Evolutionary conservation across 2,113 vertebrate species (phyloP).

Genomic region (Platichthys flesus): DNA sequence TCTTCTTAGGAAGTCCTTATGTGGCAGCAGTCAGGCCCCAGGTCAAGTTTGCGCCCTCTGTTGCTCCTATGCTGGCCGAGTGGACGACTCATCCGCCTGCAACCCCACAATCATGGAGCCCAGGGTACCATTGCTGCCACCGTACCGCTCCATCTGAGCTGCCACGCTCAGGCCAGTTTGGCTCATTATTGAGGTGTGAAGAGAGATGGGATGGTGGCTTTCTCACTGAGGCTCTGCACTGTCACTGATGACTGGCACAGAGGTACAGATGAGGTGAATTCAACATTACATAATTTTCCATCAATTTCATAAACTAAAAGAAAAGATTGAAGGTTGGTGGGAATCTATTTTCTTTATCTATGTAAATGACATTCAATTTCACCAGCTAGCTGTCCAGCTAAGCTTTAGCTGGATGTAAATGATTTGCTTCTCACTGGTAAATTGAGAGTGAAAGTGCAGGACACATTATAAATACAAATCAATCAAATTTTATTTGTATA

Average conservation of each 20-base stretch:
- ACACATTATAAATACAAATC: not conserved
- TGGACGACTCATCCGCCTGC: too few relatives aligned
- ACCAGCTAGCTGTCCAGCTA: not conserved
- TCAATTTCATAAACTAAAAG: not conserved
- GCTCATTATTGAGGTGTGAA: constrained; percentile 30
- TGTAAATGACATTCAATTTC: not conserved
- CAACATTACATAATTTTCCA: too few relatives aligned
- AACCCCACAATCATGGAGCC: too few relatives aligned
- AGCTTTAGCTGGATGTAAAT: too few relatives aligned
- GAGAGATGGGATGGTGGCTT: constrained; percentile 59
- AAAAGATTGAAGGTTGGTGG: not conserved
- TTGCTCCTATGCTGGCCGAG: too few relatives aligned
- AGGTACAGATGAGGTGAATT: not conserved
- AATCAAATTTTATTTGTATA: too few relatives aligned
- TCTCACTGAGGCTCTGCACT: constrained; percentile 66
- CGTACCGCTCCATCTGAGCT: constrained; percentile 55
- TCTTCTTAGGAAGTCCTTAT: too few relatives aligned
- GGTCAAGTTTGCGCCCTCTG: too few relatives aligned
- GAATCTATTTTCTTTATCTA: not conserved
- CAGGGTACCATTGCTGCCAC: not conserved
- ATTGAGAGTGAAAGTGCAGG: not conserved
- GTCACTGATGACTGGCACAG: constrained; percentile 64
- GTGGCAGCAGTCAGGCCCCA: too few relatives aligned
- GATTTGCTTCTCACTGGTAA: not conserved
- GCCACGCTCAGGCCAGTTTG: constrained; percentile 31